Evolutionary conservation across 2,888 invertebrate genomes (phyloP).

Genomic region (Xylocampa areola): DNA sequence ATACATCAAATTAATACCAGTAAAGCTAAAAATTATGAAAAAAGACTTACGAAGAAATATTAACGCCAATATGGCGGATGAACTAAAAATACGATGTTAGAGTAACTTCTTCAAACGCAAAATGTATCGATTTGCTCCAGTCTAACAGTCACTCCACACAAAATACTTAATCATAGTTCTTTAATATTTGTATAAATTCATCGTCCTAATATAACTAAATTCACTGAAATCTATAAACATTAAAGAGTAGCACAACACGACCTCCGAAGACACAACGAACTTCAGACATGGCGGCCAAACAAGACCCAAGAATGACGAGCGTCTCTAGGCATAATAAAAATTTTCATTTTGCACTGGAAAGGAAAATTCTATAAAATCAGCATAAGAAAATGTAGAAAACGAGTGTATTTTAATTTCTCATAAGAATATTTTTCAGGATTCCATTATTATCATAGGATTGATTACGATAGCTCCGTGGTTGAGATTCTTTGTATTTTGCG

Average conservation of each 20-base stretch:
- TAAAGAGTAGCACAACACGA: constrained; percentile 89
- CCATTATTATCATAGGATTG: constrained; percentile 74
- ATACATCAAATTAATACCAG: constrained; percentile 76
- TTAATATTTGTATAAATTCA: constrained; percentile 77
- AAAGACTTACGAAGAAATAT: constrained; percentile 90
- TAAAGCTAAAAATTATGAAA: constrained; percentile 86
- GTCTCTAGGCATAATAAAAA: constrained; percentile 77
- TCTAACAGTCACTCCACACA: constrained; percentile 83
- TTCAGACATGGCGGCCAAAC: constrained; percentile 90
- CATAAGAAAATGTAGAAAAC: constrained; percentile 77
- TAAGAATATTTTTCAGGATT: constrained; percentile 78
- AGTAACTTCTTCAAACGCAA: constrained; percentile 85
- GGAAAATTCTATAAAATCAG: constrained; percentile 83
- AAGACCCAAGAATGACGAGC: constrained; percentile 83
- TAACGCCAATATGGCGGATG: constrained; percentile 93
- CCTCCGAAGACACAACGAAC: constrained; percentile 87
- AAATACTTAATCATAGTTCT: constrained; percentile 78
- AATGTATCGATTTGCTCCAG: constrained; percentile 81
- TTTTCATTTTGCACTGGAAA: constrained; percentile 82
- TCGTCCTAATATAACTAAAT: constrained; percentile 78
- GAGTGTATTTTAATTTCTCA: constrained; percentile 79
- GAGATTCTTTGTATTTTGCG: constrained; percentile 50
- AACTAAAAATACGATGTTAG: constrained; percentile 90
- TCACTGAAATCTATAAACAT: constrained; percentile 85
- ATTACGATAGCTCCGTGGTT: constrained; percentile 64